phyloP scores from a whole-genome alignment of 2,797 vertebrate species.

The Xenentodon cancila region DNA sequence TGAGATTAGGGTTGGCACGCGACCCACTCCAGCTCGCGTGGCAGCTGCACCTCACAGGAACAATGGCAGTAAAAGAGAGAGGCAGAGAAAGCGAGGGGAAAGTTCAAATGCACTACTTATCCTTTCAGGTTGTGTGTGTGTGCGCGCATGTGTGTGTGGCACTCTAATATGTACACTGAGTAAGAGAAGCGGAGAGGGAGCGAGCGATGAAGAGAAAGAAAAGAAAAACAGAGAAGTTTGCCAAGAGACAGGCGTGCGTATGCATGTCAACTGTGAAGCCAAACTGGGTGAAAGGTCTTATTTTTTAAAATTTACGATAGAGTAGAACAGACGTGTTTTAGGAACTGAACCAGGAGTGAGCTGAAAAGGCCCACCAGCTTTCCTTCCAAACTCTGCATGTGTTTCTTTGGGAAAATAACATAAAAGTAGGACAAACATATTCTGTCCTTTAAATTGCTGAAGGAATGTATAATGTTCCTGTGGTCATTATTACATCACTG shows the following conservation, averaged over 20 bases:
- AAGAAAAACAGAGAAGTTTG: constrained; percentile 46
- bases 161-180: constrained; percentile 59
- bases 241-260: constrained; percentile 52
- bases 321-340: constrained; percentile 35
- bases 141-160: constrained; percentile 22
- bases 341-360: constrained; percentile 45
- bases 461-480: no score
- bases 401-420: constrained; percentile 4
- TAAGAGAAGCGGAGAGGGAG: constrained; percentile 15
- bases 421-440: neutral
- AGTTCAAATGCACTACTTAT: constrained; percentile 80
- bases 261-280: constrained; percentile 56
- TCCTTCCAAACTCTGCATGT: constrained; percentile 29
- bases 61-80: constrained; percentile 75
- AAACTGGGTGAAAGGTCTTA: constrained; percentile 64
- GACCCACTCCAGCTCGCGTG: constrained; percentile 79
- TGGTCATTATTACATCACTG: no score
- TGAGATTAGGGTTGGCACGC: constrained; percentile 82
- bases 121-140: constrained; percentile 66
- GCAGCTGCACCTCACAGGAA: constrained; percentile 76
- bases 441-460: no score
- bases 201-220: constrained; percentile 19
- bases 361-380: constrained; percentile 56
- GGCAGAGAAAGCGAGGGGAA: constrained; percentile 65
- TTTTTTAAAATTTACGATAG: constrained; percentile 50